A percentile compares a stretch with the other conserved stretches of the same genome.
Conservation (phyloP, 2,888 invertebrate species). For the Hypomecis punctinalis region DNA sequence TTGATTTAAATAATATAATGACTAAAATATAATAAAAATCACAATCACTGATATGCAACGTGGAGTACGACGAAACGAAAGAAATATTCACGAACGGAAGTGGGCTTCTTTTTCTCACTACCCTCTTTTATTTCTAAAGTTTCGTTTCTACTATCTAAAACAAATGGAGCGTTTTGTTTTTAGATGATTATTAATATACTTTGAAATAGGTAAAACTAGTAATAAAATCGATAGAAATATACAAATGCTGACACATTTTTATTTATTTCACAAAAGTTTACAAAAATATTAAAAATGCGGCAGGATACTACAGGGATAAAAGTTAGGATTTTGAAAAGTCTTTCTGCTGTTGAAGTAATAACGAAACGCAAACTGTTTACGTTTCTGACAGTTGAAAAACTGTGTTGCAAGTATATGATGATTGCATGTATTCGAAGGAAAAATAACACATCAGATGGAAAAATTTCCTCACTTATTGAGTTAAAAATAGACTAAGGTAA, state of each 20-base stretch:
- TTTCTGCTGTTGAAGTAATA: background rate
- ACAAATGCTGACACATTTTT: background rate
- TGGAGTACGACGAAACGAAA: slow-evolving; percentile 43
- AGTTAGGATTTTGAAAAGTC: too few species aligned
- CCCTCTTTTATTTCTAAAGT: slow-evolving; percentile 40
- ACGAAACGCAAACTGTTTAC: slow-evolving; percentile 19
- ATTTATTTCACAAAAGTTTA: background rate
- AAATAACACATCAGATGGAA: background rate
- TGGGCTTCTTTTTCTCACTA: slow-evolving; percentile 34
- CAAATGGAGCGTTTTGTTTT: background rate
- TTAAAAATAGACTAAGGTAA: too few species aligned
- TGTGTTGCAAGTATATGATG: slow-evolving; percentile 11
- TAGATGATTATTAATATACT: background rate
- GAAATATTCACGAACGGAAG: slow-evolving; percentile 28
- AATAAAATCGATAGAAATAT: too few species aligned
- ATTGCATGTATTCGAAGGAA: background rate
- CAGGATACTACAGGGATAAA: too few species aligned
- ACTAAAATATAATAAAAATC: slow-evolving; percentile 7
- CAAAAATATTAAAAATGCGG: too few species aligned
- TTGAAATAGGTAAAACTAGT: background rate
- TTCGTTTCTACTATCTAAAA: slow-evolving; percentile 17
- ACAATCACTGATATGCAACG: slow-evolving; percentile 39
- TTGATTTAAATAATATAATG: slow-evolving; percentile 7
- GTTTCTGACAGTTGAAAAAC: slow-evolving; percentile 5
- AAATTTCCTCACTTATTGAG: too few species aligned